Conservation (phyloP, 92 coral and sea anemone genomes). For the Phenganax marumi region DNA sequence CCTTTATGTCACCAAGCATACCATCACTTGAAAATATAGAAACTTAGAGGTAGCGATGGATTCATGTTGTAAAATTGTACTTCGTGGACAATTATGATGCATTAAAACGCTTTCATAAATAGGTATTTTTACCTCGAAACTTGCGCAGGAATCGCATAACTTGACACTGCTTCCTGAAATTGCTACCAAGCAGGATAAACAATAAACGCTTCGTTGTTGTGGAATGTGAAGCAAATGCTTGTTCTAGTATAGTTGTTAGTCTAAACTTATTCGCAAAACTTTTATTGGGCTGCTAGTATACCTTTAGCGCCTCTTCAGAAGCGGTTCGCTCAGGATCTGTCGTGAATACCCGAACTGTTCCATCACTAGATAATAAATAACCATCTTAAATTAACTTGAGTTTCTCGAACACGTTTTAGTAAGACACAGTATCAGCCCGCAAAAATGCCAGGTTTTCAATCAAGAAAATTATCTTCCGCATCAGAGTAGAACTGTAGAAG, state of each 20-base stretch:
- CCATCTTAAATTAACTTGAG: background rate
- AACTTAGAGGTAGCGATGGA: background rate
- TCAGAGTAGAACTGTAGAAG: too few species aligned
- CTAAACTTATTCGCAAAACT: background rate
- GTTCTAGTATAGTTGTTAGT: background rate
- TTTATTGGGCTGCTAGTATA: background rate
- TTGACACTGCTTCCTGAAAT: constrained; percentile 94
- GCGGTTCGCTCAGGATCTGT: constrained; percentile 76
- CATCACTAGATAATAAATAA: constrained; percentile 66
- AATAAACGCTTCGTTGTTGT: background rate
- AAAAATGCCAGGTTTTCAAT: background rate
- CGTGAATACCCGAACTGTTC: constrained; percentile 89
- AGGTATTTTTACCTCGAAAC: constrained; percentile 67
- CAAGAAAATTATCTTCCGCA: background rate
- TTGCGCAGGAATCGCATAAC: constrained; percentile 94
- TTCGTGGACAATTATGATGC: background rate
- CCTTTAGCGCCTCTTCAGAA: constrained; percentile 71
- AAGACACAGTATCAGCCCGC: too few species aligned
- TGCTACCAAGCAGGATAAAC: constrained; percentile 48
- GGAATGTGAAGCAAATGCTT: background rate
- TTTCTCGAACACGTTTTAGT: too few species aligned
- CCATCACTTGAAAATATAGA: constrained; percentile 61
- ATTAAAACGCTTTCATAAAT: background rate
- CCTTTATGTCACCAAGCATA: constrained; percentile 87
- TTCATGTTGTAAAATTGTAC: background rate